Conservation (phyloP, 2,888 invertebrate genomes). For the Ophion obscuratus region DNA sequence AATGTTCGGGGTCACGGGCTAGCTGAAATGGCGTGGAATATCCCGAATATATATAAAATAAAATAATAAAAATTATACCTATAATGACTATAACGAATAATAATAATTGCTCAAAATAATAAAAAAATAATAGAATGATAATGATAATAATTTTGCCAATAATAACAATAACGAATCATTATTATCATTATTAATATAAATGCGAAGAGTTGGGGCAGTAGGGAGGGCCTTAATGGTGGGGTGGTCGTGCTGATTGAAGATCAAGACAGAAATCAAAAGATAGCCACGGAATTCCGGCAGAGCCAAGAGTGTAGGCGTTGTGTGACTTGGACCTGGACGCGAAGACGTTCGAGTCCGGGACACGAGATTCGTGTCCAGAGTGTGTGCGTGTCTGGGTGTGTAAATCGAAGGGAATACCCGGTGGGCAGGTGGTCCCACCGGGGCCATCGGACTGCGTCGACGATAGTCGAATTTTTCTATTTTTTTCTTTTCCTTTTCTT, state of each 20-base stretch:
- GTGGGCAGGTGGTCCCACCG: constrained; percentile 60
- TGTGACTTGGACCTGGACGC: constrained; percentile 13
- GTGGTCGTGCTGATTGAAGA: background rate
- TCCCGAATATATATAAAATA: too few species aligned
- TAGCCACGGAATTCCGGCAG: constrained; percentile 51
- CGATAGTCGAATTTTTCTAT: constrained; percentile 19
- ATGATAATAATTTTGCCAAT: too few species aligned
- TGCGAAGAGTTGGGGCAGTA: too few species aligned
- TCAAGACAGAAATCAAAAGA: constrained; percentile 2
- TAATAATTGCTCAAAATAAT: too few species aligned
- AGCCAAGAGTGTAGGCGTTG: constrained; percentile 61
- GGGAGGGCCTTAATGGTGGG: too few species aligned
- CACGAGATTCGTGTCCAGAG: constrained; percentile 22
- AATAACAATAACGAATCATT: too few species aligned
- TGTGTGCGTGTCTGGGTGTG: constrained; percentile 6
- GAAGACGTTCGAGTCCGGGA: constrained; percentile 28
- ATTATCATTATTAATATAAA: too few species aligned
- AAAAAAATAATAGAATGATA: too few species aligned
- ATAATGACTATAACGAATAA: too few species aligned
- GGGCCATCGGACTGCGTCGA: constrained; percentile 49
- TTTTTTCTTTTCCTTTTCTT: background rate
- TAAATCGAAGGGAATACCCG: constrained; percentile 40
- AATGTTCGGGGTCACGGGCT: too few species aligned
- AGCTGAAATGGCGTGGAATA: too few species aligned
- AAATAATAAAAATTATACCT: too few species aligned